Percentiles rank a stretch among this genome's conserved stretches.
phyloP scores from a whole-genome alignment of 2,797 vertebrate species.

The Intellagama lesueurii region DNA sequence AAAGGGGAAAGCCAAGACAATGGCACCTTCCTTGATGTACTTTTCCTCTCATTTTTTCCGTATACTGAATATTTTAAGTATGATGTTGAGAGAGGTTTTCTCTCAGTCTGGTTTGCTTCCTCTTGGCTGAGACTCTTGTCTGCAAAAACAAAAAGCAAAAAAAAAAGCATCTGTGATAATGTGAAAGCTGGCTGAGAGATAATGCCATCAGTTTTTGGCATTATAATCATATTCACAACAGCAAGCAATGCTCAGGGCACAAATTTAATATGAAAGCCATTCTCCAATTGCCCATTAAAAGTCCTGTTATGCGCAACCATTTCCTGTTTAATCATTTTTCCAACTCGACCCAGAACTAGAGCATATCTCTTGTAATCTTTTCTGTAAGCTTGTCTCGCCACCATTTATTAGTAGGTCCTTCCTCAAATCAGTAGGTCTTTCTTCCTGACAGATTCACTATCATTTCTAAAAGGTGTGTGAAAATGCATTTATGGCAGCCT shows the following conservation, averaged over 20 bases:
- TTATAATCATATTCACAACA: conserved; percentile 35
- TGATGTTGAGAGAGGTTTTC: neutral
- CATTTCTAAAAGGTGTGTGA: neutral
- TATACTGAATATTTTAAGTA: neutral
- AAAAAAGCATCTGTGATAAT: neutral
- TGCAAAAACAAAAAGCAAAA: neutral
- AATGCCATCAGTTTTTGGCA: conserved; percentile 22
- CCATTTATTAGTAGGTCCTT: neutral
- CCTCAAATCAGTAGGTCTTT: conserved; percentile 3
- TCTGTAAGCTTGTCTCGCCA: neutral
- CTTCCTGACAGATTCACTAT: neutral
- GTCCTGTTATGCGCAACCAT: conserved; percentile 7
- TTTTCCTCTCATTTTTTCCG: too few relatives aligned
- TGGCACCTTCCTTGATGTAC: neutral
- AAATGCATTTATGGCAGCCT: neutral
- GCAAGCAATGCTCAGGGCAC: conserved; percentile 18
- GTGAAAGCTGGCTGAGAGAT: conserved; percentile 9
- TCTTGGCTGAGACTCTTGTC: neutral
- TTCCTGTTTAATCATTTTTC: conserved; percentile 31
- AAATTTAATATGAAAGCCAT: conserved; percentile 25
- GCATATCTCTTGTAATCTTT: conserved; percentile 8
- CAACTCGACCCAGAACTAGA: neutral
- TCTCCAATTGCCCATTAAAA: conserved; percentile 35
- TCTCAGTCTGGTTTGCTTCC: neutral
- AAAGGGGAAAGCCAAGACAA: neutral